Evolutionary conservation across 2,888 invertebrate species (phyloP), one percentile per base, ranked within the genome.

Genomic region (Erebia ligea): DNA sequence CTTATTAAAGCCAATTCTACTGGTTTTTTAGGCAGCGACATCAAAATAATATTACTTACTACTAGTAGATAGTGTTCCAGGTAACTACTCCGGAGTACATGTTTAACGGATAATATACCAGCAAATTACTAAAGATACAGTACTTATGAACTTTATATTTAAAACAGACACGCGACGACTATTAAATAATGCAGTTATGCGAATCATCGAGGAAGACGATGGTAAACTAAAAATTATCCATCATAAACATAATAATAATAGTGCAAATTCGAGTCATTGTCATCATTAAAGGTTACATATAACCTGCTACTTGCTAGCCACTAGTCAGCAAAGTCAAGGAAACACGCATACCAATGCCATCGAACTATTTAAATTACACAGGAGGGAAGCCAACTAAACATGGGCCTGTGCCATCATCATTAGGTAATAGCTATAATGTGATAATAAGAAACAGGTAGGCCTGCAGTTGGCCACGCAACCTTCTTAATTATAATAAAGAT

Each of bases 401-500:
- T 58, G 50, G 63, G 13, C n/a, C 62, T 54, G 25, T 62, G 48
- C 4, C 45, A 64, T 71, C 69, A 69, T 69, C 67, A 59, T 71
- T 64, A 34, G 34, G 34, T 34, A 71, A 66, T 69, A 66, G 50
- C 69, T 58, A 70, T 70, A 73, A 70, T 70, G 71, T 74, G 73
- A 66, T 72, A 74, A 74, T 68, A 54, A 67, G 61, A 21, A 68
- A 72, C 50, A 42, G 59, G 57, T 69, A 25, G 57, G 62, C 45
- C 64, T 54, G 58, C 25, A 61, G 34, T 13, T 34, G 50, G 25
- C 56, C 65, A 63, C 57, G 48, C 68, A 71, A 68, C 21, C 50
- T 65, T 52, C 66, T 66, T 54, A 68, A 52, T 65, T 67, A 65
- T 48, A 70, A 63, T 72, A 72, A 72, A 68, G 34, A 74, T 72